Base-by-base conservation (phyloP, 92 coral and sea anemone species). In the Micromussa lordhowensis region DNA sequence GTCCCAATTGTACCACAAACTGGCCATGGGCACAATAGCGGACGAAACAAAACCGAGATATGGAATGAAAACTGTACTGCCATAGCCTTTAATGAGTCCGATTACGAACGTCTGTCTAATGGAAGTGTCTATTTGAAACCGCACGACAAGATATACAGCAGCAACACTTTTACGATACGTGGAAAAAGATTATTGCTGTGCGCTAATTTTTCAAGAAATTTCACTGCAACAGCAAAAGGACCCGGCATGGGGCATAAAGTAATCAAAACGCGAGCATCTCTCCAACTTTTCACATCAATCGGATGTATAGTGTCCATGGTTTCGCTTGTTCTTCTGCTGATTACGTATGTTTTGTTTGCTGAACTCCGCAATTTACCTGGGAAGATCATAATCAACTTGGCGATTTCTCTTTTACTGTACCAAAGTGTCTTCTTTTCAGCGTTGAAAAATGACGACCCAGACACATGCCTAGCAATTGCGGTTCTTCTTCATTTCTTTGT, bases 331-430 rank as follows among this genome's bases (percentile, higher is more conserved):
- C 71, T 92, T 5, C 88, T 92, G 34, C 80, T 92, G 40, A 15
- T 83, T 35, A 85, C 95, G 0, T 92, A 92, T 75, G 9, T 68
- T 16, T 31, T 92, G 55, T 75, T 92, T 21, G 66, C 95, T 11
- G 95, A 92, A 19, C 88, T 89, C n/a, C 91, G 91, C 1, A 92
- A 92, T 55, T 35, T 92, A 49, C 92, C 95, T 61, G 95, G 95
- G 26, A 84, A 86, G 71, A 86, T 92, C 72, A 77, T 92, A 10
- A 88, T 92, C 29, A 79, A 80, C 92, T 79, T 92, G 81, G 82
- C 95, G 22, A 4, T 77, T 2, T 78, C 90, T 26, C 75, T 92
- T 79, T 78, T 92, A 21, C 82, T 80, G 34, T 85, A 92, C 68
- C 85, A 89, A 31, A 28, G 83, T 48, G 81, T 85, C 69, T 92